phyloP scores from a whole-genome alignment of 2,797 vertebrate species.

The Diceros bicornis region DNA sequence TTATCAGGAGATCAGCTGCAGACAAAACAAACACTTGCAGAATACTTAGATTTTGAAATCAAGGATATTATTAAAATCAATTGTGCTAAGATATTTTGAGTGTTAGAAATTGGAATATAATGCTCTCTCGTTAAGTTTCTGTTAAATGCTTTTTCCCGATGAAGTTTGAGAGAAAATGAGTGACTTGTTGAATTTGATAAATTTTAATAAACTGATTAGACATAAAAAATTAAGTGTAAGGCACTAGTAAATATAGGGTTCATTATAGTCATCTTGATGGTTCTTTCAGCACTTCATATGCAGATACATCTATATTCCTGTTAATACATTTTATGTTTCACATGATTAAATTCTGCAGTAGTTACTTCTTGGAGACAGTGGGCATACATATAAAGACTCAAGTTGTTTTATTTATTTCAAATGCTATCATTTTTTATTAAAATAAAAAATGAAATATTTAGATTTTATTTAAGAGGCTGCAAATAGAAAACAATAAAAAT shows the following conservation, averaged over 20 bases:
- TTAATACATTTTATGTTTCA: constrained; percentile 66
- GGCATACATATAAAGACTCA: background rate
- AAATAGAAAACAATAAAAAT: constrained; percentile 53
- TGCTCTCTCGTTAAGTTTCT: constrained; percentile 4
- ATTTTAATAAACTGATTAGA: constrained; percentile 57
- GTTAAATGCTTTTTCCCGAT: constrained; percentile 32
- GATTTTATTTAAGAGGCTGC: constrained; percentile 33
- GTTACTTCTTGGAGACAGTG: constrained; percentile 28
- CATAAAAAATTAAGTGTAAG: constrained; percentile 31
- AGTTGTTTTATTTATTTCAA: constrained; percentile 50
- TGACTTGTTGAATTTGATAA: background rate
- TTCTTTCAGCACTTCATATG: constrained; percentile 35
- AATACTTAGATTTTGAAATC: constrained; percentile 8
- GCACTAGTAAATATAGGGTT: background rate
- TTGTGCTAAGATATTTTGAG: constrained; percentile 25
- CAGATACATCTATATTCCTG: background rate
- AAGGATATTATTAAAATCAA: background rate
- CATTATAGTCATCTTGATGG: constrained; percentile 19
- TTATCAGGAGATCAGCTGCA: background rate
- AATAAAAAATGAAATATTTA: constrained; percentile 25
- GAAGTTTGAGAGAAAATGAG: constrained; percentile 33
- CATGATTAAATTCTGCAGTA: constrained; percentile 35
- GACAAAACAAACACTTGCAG: background rate
- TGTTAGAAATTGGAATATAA: constrained; percentile 53
- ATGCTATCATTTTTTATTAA: constrained; percentile 7